Evolutionary conservation across 2,113 vertebrate species (phyloP).

Genomic region (Chamaetylas fuelleborni): DNA sequence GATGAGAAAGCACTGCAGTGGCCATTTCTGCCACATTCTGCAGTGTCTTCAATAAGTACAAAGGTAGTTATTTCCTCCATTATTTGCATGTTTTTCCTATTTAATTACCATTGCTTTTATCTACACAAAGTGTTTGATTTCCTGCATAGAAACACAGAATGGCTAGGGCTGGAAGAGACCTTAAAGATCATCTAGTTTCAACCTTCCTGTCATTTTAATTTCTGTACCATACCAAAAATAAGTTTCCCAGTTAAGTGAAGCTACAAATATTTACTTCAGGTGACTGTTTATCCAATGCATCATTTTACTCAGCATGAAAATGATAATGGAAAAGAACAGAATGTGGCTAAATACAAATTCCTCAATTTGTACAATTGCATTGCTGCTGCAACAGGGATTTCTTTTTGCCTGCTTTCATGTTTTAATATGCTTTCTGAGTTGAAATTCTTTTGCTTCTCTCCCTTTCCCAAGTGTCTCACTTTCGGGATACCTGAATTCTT

Average conservation of each 20-base stretch:
- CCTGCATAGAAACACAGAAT: background rate
- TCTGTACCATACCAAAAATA: background rate
- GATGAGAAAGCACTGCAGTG: background rate
- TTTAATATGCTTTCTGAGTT: background rate
- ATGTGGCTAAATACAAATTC: background rate
- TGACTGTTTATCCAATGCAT: background rate
- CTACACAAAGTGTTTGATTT: background rate
- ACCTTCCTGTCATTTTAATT: background rate
- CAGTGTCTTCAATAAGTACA: background rate
- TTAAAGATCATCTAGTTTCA: background rate
- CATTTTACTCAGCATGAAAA: background rate
- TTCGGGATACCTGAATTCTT: background rate
- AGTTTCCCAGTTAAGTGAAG: background rate
- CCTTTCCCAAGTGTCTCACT: background rate
- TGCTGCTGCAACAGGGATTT: background rate
- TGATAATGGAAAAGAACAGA: background rate
- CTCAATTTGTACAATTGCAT: background rate
- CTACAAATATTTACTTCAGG: background rate
- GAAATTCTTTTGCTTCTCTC: background rate
- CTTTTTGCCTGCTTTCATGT: background rate
- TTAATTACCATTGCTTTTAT: background rate
- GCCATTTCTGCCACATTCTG: no score
- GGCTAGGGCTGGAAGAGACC: no score
- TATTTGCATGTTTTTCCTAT: background rate
- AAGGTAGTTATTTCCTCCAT: background rate